Conservation (phyloP, 2,888 invertebrate species). For the Cephus runcator region DNA sequence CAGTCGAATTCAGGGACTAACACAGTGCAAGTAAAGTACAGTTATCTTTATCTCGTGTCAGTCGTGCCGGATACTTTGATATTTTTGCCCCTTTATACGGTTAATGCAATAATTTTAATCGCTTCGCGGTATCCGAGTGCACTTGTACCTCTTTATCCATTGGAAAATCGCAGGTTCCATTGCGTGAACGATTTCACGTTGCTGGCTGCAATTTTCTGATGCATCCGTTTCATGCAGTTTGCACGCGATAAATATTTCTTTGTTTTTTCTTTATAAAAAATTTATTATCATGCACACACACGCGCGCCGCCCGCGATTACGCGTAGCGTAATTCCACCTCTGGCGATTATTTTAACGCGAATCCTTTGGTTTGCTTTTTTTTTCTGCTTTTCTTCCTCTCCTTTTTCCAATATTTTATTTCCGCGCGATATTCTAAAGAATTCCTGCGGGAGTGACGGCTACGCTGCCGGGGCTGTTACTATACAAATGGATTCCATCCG, state of each 20-base stretch:
- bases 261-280: not conserved
- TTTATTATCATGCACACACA: not conserved
- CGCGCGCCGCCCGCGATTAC: not conserved
- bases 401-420: slow-evolving; percentile 4
- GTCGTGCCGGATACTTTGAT: not conserved
- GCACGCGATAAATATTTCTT: not conserved
- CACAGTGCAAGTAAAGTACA: not conserved
- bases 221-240: not conserved
- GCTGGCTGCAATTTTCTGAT: not conserved
- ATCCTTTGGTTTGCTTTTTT: not conserved
- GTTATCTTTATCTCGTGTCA: not conserved
- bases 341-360: not conserved
- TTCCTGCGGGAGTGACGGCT: slow-evolving; percentile 1
- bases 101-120: not conserved
- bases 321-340: not conserved
- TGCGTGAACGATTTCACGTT: not conserved
- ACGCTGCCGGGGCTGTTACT: slow-evolving; percentile 5
- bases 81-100: not conserved
- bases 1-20: not conserved
- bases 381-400: too few species aligned
- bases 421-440: not conserved
- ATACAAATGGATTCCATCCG: slow-evolving; percentile 17
- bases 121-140: not conserved
- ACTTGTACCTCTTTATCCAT: not conserved
- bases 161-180: not conserved